Conservation (phyloP, 1,140 invertebrate genomes). For the Lepidurus arcticus region DNA sequence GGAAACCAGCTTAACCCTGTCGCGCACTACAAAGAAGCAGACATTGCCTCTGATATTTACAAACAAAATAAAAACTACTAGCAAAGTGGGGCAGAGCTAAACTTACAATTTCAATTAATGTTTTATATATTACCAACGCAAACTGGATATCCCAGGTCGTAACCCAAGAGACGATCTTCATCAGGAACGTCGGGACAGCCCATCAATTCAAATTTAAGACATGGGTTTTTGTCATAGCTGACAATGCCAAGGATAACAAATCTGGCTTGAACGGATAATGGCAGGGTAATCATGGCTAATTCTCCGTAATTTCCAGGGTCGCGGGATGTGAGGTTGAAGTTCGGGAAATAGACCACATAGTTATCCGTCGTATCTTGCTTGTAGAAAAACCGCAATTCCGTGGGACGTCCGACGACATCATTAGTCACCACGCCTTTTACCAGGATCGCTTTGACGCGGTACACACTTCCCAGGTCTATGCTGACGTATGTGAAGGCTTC, state of each 20-base stretch:
- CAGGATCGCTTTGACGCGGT: constrained; percentile 66
- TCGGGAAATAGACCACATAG: constrained; percentile 93
- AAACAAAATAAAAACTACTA: constrained; percentile 32
- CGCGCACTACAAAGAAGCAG: background rate
- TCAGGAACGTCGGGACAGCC: constrained; percentile 79
- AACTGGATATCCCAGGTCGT: constrained; percentile 86
- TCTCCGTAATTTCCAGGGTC: constrained; percentile 92
- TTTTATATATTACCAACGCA: constrained; percentile 65
- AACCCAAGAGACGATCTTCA: constrained; percentile 70
- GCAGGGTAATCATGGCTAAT: constrained; percentile 88
- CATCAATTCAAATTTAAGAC: constrained; percentile 92
- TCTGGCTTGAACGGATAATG: constrained; percentile 84
- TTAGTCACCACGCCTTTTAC: constrained; percentile 79
- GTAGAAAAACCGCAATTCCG: constrained; percentile 94
- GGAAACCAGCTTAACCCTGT: background rate
- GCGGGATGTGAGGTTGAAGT: constrained; percentile 86
- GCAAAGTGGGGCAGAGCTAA: background rate
- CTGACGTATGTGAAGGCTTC: constrained; percentile 93
- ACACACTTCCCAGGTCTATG: constrained; percentile 85
- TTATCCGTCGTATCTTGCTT: constrained; percentile 88
- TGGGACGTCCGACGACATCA: constrained; percentile 87
- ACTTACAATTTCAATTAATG: background rate
- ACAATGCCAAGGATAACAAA: constrained; percentile 90
- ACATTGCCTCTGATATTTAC: background rate
- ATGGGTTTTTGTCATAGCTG: constrained; percentile 93